Conservation (phyloP, 2,797 vertebrate genomes). For the Peromyscus attwateri region DNA sequence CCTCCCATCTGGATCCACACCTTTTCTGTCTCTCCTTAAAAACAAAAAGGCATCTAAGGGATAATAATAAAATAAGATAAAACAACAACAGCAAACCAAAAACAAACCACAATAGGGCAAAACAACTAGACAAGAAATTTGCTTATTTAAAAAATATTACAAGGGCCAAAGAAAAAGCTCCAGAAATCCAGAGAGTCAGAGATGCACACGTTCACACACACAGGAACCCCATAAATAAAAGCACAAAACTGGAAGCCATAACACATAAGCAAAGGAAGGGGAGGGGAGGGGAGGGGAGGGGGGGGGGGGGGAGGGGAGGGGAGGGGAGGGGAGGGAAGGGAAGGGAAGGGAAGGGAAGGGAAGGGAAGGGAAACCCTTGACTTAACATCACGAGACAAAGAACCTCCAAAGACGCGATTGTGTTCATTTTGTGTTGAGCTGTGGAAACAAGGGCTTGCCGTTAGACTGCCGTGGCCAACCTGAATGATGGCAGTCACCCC, state of each 20-base stretch:
- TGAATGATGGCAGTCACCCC: not conserved
- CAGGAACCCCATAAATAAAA: not conserved
- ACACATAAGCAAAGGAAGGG: not conserved
- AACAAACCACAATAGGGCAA: not conserved
- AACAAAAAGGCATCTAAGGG: not conserved
- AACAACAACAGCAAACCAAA: not conserved
- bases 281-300: no score
- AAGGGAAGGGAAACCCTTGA: not conserved
- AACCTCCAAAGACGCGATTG: not conserved
- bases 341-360: no score
- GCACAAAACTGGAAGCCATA: not conserved
- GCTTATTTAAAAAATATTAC: no score
- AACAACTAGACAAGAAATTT: not conserved
- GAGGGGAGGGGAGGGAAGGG: no score
- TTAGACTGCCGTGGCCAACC: not conserved
- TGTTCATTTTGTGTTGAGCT: not conserved
- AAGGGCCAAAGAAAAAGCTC: not conserved
- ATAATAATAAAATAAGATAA: not conserved
- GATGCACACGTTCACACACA: no score
- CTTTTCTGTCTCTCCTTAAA: not conserved
- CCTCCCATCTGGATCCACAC: not conserved
- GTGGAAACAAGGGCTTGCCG: not conserved
- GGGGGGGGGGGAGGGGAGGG: no score
- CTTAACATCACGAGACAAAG: not conserved
- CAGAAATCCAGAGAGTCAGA: not conserved